Conservation (phyloP, 2,888 invertebrate species). For the Oithona nana region DNA sequence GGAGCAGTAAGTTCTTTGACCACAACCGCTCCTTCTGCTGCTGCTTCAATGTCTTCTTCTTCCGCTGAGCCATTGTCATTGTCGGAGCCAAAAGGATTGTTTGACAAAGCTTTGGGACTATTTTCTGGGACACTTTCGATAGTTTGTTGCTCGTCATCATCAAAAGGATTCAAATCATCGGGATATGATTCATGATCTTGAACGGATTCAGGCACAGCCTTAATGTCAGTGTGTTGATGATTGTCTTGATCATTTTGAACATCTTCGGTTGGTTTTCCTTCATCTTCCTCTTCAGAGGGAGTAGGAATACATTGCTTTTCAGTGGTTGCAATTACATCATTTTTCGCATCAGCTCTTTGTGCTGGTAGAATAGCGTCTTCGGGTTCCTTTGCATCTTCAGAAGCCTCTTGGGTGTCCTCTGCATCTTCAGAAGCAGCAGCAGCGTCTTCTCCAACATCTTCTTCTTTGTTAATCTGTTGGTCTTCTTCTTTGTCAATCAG, state of each 20-base stretch:
- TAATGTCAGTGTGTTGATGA: no score
- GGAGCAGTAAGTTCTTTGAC: background rate
- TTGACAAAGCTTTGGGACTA: background rate
- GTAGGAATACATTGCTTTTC: background rate
- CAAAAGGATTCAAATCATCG: constrained; percentile 62
- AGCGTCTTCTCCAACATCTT: background rate
- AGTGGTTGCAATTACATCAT: background rate
- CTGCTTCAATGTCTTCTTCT: background rate
- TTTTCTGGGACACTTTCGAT: background rate
- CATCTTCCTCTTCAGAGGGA: constrained; percentile 3
- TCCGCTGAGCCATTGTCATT: constrained; percentile 2
- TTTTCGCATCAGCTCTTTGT: background rate
- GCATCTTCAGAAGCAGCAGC: background rate
- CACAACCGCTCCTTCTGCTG: constrained; percentile 7
- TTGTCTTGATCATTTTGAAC: constrained; percentile 5
- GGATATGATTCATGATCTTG: constrained; percentile 50
- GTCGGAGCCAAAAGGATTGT: constrained; percentile 13
- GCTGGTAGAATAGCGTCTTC: no score
- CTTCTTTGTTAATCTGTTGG: background rate
- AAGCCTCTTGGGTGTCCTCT: no score
- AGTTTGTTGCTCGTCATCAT: constrained; percentile 22
- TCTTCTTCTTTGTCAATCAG: background rate
- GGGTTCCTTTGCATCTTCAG: no score
- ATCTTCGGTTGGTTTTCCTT: background rate
- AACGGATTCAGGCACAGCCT: no score